A percentile compares a stretch with the other conserved stretches of the same genome.
phyloP scores from a whole-genome alignment of 2,797 vertebrate species.

The Gymnopithys bicolor region DNA sequence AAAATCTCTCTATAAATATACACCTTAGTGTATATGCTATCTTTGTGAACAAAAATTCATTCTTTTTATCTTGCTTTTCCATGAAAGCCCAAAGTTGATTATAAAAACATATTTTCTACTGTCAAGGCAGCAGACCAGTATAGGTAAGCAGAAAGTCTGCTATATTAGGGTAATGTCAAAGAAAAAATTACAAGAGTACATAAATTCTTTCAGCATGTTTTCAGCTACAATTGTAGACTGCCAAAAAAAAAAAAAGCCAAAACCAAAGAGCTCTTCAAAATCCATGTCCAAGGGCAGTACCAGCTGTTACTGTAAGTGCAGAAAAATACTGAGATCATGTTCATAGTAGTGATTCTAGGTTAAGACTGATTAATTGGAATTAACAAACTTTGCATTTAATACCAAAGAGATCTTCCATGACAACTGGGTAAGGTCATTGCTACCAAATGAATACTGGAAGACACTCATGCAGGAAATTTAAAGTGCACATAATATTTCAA shows the following conservation, averaged over 20 bases:
- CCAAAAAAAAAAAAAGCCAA: background rate
- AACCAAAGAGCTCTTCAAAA: background rate
- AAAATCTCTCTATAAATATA: background rate
- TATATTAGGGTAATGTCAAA: background rate
- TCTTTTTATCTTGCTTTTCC: background rate
- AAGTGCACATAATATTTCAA: background rate
- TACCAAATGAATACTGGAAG: background rate
- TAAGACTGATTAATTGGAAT: background rate
- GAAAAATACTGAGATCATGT: slow-evolving; percentile 10
- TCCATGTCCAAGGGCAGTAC: background rate
- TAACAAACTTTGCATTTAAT: background rate
- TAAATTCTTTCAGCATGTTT: background rate
- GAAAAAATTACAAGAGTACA: background rate
- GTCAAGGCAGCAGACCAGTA: background rate
- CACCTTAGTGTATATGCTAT: background rate
- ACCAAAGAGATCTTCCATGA: background rate
- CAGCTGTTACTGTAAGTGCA: background rate
- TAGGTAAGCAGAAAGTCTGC: background rate
- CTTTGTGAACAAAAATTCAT: background rate
- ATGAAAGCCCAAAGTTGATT: background rate
- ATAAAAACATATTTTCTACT: background rate
- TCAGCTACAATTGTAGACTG: background rate
- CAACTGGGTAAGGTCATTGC: background rate
- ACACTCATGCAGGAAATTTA: background rate
- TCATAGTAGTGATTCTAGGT: background rate